Conservation (phyloP, 2,113 vertebrate genomes). For the Poeciliopsis retropinna region DNA sequence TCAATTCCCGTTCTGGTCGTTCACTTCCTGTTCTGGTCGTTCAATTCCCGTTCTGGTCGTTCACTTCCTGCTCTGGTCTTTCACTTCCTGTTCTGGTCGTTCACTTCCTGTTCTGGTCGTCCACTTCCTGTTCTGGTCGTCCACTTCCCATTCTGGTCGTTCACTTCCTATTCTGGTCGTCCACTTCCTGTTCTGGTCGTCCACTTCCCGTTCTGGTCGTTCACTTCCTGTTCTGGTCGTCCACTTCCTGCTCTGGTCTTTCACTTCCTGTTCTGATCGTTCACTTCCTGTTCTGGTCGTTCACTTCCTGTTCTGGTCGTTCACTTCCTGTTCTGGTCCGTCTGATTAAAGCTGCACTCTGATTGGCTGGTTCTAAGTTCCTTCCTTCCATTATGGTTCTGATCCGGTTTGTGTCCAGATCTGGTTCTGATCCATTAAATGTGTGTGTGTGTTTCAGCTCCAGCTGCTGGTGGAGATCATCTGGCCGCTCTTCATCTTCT, state of each 20-base stretch:
- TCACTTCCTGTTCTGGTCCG: not conserved
- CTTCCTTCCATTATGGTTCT: no score
- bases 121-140: not conserved
- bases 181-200: not conserved
- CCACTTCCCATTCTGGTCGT: not conserved
- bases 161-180: not conserved
- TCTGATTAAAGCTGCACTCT: not conserved
- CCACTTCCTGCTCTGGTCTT: not conserved
- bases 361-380: not conserved
- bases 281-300: not conserved
- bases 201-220: not conserved
- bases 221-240: not conserved
- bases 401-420: no score
- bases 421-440: not conserved
- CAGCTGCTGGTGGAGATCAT: constrained; percentile 92
- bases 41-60: not conserved
- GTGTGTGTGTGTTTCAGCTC: constrained; percentile 75
- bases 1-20: not conserved
- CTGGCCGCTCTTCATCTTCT: constrained; percentile 98
- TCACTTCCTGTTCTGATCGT: not conserved
- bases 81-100: not conserved
- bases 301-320: not conserved
- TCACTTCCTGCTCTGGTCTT: not conserved
- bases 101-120: not conserved
- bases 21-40: not conserved